Percentiles rank a stretch among this genome's conserved stretches.
Evolutionary conservation across 2,113 vertebrate genomes (phyloP).

Genomic region (Ginglymostoma cirratum): DNA sequence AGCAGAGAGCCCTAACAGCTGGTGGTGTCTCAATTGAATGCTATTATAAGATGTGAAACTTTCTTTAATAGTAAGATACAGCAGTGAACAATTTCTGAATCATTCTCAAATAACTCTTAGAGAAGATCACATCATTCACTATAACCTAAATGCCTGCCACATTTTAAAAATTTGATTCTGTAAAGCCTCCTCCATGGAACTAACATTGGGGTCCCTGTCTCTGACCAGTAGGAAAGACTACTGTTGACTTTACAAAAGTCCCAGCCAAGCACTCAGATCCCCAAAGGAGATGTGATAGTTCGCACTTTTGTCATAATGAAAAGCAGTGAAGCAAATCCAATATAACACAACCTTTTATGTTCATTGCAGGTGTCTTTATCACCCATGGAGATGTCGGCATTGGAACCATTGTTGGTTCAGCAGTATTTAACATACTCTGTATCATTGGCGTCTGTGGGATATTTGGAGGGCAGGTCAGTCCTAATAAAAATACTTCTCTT

Average conservation of each 20-base stretch:
- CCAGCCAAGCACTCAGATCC: not conserved
- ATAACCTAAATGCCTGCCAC: not conserved
- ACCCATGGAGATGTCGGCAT: conserved; percentile 95
- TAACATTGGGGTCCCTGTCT: not conserved
- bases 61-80: not conserved
- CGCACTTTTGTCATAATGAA: not conserved
- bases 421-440: conserved; percentile 95
- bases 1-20: not conserved
- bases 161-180: not conserved
- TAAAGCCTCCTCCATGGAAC: too few species aligned
- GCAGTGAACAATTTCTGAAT: not conserved
- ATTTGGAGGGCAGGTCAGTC: conserved; percentile 89
- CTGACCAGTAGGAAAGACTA: not conserved
- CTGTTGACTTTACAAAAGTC: not conserved
- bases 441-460: conserved; percentile 94
- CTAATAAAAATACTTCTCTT: not conserved
- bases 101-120: not conserved
- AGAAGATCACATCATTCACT: not conserved
- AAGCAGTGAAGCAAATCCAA: not conserved
- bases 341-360: not conserved
- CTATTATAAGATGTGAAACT: not conserved
- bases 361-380: conserved; percentile 82
- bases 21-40: not conserved
- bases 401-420: conserved; percentile 93
- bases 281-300: not conserved